Evolutionary conservation across 2,113 vertebrate genomes (phyloP).

Genomic region (Agelaius tricolor): DNA sequence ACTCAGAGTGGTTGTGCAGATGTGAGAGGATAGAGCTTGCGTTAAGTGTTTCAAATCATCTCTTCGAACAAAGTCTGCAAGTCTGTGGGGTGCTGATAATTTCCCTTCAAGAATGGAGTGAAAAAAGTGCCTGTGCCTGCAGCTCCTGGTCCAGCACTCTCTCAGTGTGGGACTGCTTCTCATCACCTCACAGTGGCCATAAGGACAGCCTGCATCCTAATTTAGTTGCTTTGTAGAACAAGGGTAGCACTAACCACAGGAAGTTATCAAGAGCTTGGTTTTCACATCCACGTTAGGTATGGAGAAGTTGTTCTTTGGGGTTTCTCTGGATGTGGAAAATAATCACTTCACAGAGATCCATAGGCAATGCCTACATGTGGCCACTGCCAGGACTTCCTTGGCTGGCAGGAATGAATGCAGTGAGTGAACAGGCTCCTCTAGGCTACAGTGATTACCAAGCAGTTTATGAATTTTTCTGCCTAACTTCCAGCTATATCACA

Average conservation of each 20-base stretch:
- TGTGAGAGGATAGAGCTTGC: neutral
- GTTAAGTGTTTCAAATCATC: neutral
- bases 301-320: neutral
- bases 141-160: neutral
- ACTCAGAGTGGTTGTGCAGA: neutral
- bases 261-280: neutral
- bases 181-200: neutral
- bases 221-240: neutral
- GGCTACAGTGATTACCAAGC: neutral
- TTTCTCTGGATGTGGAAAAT: neutral
- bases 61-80: neutral
- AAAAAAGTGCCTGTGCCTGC: neutral
- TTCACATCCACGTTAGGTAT: rapidly evolving
- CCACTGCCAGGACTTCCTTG: neutral
- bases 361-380: neutral
- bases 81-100: neutral
- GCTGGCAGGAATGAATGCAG: neutral
- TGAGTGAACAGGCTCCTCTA: neutral
- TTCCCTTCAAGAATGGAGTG: neutral
- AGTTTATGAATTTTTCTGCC: neutral
- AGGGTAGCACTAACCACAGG: neutral
- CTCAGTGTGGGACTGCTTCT: neutral
- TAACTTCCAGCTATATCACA: neutral
- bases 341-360: rapidly evolving
- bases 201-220: neutral